These are phyloP conservation scores for Salvator merianae DNA, from an alignment of 2,113 vertebrate genomes.

Conservation along the genomic window DNA sequence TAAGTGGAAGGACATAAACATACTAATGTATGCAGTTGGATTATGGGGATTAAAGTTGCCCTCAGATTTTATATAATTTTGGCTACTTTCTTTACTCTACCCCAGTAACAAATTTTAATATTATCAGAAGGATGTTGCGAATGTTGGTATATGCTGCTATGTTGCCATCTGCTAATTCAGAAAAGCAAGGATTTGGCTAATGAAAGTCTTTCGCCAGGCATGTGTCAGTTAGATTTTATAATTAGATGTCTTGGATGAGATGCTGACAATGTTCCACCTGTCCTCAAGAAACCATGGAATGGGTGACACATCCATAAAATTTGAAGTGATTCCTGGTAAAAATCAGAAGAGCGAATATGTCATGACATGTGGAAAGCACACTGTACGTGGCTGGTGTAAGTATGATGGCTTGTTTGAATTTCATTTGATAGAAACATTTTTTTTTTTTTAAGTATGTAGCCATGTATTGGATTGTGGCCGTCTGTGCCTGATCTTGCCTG, in stretches of 20 bases:
- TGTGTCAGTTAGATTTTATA: not conserved
- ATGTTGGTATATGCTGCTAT: not conserved
- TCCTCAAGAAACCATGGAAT: conserved; percentile 95
- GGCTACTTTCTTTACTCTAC: not conserved
- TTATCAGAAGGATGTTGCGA: not conserved
- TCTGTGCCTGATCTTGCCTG: no score
- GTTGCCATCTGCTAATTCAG: no score
- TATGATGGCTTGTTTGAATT: conserved; percentile 36
- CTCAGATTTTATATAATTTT: not conserved
- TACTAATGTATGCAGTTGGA: no score
- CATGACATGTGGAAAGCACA: conserved; percentile 98
- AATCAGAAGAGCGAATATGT: conserved; percentile 99
- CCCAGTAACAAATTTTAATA: not conserved
- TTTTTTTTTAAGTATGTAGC: not conserved
- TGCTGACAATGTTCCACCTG: conserved; percentile 28
- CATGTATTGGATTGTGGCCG: no score
- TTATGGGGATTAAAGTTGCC: no score
- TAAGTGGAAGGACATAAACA: no score
- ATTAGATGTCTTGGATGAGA: conserved; percentile 10
- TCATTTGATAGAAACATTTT: not conserved
- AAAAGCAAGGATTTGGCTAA: no score
- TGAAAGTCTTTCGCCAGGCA: not conserved
- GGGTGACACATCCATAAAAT: conserved; percentile 98
- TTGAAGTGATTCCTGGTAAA: conserved; percentile 99
- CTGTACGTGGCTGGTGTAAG: conserved; percentile 98